Evolutionary conservation across 2,113 vertebrate genomes (phyloP).

Genomic region (Pan paniscus): DNA sequence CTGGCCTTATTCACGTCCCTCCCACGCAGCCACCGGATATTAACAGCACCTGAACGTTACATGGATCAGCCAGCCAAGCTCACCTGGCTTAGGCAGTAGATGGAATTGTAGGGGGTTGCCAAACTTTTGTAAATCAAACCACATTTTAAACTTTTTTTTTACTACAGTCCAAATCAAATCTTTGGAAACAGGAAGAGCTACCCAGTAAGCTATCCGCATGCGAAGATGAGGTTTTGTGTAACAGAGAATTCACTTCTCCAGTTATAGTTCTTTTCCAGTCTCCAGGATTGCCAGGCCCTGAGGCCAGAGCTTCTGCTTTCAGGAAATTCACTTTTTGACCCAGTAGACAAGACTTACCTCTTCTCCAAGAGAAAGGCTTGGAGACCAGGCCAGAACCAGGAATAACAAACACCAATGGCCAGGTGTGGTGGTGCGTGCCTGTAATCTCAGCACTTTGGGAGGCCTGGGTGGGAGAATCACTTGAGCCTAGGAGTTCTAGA

Average conservation of each 20-base stretch:
- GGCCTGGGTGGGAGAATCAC: no score
- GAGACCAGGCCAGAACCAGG: background rate
- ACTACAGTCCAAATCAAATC: background rate
- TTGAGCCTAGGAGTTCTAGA: no score
- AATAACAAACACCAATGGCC: no score
- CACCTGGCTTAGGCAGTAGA: background rate
- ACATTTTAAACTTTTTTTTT: background rate
- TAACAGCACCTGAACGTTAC: background rate
- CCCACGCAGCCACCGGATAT: background rate
- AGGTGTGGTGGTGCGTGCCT: no score
- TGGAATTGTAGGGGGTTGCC: background rate
- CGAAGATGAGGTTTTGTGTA: conserved; percentile 2
- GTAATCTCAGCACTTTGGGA: no score
- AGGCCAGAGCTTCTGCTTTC: background rate
- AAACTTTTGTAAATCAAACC: background rate
- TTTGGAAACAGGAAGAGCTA: background rate
- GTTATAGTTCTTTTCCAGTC: background rate
- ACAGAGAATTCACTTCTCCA: background rate
- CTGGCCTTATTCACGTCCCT: background rate
- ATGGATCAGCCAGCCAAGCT: background rate
- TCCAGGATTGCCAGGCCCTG: background rate
- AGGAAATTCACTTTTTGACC: background rate
- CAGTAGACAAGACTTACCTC: background rate
- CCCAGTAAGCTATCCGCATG: background rate
- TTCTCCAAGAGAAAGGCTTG: background rate